Conservation (phyloP, 2,888 invertebrate species). For the Plebejus argus region DNA sequence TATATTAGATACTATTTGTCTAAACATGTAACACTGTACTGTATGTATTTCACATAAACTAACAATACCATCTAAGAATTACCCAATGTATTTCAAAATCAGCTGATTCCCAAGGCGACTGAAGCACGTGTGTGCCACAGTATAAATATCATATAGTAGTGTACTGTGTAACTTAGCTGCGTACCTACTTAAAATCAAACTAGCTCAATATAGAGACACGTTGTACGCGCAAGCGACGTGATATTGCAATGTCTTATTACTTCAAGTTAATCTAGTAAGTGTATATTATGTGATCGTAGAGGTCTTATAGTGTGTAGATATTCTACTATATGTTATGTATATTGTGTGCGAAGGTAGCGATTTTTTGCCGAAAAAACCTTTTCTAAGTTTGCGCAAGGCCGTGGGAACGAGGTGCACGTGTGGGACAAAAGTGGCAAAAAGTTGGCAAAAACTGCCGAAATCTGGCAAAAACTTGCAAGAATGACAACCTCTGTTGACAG, state of each 20-base stretch:
- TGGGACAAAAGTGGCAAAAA: constrained; percentile 1
- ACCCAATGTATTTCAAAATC: constrained; percentile 45
- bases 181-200: background rate
- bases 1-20: background rate
- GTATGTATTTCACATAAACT: constrained; percentile 5
- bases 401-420: constrained; percentile 58
- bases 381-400: constrained; percentile 61
- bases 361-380: constrained; percentile 61
- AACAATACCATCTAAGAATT: constrained; percentile 12
- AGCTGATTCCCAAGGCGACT: constrained; percentile 66
- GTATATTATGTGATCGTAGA: background rate
- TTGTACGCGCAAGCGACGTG: background rate
- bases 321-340: background rate
- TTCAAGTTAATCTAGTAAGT: background rate
- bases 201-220: background rate
- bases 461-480: constrained; percentile 36
- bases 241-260: background rate
- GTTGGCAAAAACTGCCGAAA: background rate
- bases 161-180: background rate
- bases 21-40: background rate
- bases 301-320: background rate
- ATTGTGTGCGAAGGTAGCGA: constrained; percentile 49
- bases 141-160: background rate
- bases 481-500: constrained; percentile 45
- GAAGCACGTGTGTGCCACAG: constrained; percentile 56